Evolutionary conservation across 1,140 invertebrate genomes (phyloP), one percentile per base, ranked within the genome.

Genomic region (Andrena cerasifolii): DNA sequence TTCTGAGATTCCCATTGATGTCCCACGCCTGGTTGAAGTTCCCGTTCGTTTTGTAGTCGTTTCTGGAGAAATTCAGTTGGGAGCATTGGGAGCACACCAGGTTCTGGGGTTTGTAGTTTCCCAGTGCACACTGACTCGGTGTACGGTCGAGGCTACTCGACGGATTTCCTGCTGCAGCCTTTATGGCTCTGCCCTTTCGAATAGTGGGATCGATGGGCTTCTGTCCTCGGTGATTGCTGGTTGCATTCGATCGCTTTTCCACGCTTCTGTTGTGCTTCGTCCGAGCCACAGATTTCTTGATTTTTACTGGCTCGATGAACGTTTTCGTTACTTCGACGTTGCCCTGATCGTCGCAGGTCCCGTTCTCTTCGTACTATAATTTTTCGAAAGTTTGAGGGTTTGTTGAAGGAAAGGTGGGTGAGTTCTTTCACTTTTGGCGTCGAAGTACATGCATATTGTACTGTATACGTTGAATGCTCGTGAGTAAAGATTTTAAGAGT

Each of bases 321-420:
- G 33, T 77, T 31, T 40, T 79, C 1, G 21, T 79, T 31, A 87
- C 71, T 10, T 56, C 10, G 0, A 89, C 10, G 16, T 77, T 75
- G 12, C 87, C 85, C 3, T 78, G 21, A 24, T 77, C 59, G 54
- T 88, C 79, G 14, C 45, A 70, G 16, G 10, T 63, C 5, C 86
- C 86, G 36, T 31, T 21, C 21, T 88, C 88, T 72, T 88, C 88
- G 0, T 81, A 67, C 88, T 89, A 78, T 33, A 14, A 31, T 5
- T 61, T 6, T 0, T 33, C 4, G 12, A 14, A 7, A 24, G 26
- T 62, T 33, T 0, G 28, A 24, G 18, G 0, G 26, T 47, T 3
- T 2, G 2, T 65, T 31, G 21, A 65, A 31, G 2, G 10, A 8
- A 16, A 12, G 7, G n/a, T 21, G 4, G 7, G 7, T 2, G 7